Percentiles rank a stretch among this genome's conserved stretches.
These are phyloP conservation scores for Grantiella picta DNA, from an alignment of 2,113 vertebrate species.

Conservation along the genomic window DNA sequence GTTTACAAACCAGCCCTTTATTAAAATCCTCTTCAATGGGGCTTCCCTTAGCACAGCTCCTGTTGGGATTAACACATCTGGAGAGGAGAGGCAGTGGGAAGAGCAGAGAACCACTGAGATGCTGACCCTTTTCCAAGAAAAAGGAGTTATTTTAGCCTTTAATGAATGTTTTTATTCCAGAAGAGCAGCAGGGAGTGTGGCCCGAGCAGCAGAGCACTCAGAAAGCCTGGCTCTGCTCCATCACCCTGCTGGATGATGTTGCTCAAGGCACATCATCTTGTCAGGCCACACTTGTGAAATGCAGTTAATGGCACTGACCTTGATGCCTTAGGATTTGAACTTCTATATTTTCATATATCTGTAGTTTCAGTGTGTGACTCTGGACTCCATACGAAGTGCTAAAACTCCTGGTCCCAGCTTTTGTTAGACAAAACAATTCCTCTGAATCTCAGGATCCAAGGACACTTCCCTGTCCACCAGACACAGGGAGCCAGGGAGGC, in stretches of 20 bases:
- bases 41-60: not conserved
- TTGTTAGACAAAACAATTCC: too few species aligned
- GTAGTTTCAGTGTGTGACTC: too few species aligned
- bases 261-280: not conserved
- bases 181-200: not conserved
- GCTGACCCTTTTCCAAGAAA: not conserved
- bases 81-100: not conserved
- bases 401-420: too few species aligned
- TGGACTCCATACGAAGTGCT: too few species aligned
- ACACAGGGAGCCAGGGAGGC: not conserved
- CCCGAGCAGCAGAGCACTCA: not conserved
- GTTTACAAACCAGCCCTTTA: constrained; percentile 27
- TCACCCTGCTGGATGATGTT: not conserved
- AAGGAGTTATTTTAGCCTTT: not conserved
- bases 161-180: not conserved
- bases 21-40: constrained; percentile 1
- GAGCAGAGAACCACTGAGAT: not conserved
- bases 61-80: not conserved
- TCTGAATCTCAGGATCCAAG: too few species aligned
- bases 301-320: not conserved
- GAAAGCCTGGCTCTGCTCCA: not conserved
- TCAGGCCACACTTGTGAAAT: not conserved
- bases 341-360: too few species aligned
- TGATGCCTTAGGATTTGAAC: too few species aligned
- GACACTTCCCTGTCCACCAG: not conserved